These are phyloP conservation scores for Leucoraja ocellata DNA, from an alignment of 2,797 vertebrate genomes.

Conservation along the genomic window DNA sequence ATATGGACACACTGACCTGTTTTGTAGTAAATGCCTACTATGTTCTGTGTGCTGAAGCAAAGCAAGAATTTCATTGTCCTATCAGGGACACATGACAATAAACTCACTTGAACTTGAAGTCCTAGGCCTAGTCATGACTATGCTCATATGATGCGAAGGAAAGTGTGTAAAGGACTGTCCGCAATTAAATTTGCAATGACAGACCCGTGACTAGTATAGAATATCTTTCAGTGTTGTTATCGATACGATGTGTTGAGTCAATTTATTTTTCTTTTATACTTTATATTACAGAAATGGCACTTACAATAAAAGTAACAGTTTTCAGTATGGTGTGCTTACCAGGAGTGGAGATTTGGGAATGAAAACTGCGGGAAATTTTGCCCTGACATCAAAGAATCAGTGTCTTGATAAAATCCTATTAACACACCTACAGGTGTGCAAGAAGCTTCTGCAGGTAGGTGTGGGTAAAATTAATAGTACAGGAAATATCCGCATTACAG, in stretches of 20 bases:
- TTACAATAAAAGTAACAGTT: conserved; percentile 53
- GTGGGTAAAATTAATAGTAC: not conserved
- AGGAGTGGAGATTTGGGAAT: conserved; percentile 48
- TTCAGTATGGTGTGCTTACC: conserved; percentile 49
- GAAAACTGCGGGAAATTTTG: conserved; percentile 46
- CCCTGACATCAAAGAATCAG: conserved; percentile 68
- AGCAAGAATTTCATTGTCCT: no score
- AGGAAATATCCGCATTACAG: no score
- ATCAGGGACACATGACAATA: no score
- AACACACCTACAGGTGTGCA: conserved; percentile 75
- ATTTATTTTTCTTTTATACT: conserved; percentile 1
- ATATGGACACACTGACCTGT: no score
- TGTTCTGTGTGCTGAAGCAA: no score
- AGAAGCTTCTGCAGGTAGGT: conserved; percentile 68
- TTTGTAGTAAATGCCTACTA: no score
- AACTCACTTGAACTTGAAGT: no score
- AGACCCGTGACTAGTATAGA: no score
- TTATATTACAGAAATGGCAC: conserved; percentile 53
- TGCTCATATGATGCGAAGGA: no score
- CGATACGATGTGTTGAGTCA: not conserved
- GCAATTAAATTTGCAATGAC: no score
- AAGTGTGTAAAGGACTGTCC: no score
- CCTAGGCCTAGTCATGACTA: no score
- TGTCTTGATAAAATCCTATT: conserved; percentile 69
- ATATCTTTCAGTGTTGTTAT: not conserved